These are phyloP conservation scores for Drosophila flavopinicola DNA, from an alignment of 2,888 invertebrate species.

Conservation along the genomic window DNA sequence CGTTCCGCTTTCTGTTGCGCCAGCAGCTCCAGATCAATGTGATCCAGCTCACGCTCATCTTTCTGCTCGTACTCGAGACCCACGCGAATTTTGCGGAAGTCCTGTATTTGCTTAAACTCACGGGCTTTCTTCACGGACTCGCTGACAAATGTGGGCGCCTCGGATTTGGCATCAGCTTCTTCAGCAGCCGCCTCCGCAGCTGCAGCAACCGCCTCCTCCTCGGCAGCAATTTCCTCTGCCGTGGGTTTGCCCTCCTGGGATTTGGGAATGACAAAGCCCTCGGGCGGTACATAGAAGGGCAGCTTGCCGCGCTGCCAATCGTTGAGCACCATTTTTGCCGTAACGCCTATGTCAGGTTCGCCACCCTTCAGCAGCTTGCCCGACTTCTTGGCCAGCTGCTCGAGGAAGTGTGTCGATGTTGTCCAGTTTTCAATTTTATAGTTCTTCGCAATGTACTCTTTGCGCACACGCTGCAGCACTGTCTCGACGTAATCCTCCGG, in stretches of 20 bases:
- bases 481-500: constrained; percentile 97
- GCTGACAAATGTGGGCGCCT: constrained; percentile 81
- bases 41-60: constrained; percentile 85
- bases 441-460: constrained; percentile 94
- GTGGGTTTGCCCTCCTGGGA: constrained; percentile 82
- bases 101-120: constrained; percentile 87
- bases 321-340: constrained; percentile 97
- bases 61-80: constrained; percentile 88
- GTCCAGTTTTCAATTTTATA: constrained; percentile 94
- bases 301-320: constrained; percentile 99
- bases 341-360: constrained; percentile 96
- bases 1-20: constrained; percentile 85
- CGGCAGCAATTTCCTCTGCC: constrained; percentile 58
- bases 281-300: constrained; percentile 96
- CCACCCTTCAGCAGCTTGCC: constrained; percentile 98
- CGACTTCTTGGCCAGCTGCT: constrained; percentile 92
- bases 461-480: constrained; percentile 93
- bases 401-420: constrained; percentile 93
- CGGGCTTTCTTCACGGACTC: constrained; percentile 85
- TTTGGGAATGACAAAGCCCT: constrained; percentile 90
- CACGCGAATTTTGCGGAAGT: constrained; percentile 92
- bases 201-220: constrained; percentile 33
- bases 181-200: constrained; percentile 65
- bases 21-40: constrained; percentile 86
- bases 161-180: constrained; percentile 77